Evolutionary conservation across 2,888 invertebrate genomes (phyloP), one percentile per base, ranked within the genome.

Genomic region (Zele albiditarsus): DNA sequence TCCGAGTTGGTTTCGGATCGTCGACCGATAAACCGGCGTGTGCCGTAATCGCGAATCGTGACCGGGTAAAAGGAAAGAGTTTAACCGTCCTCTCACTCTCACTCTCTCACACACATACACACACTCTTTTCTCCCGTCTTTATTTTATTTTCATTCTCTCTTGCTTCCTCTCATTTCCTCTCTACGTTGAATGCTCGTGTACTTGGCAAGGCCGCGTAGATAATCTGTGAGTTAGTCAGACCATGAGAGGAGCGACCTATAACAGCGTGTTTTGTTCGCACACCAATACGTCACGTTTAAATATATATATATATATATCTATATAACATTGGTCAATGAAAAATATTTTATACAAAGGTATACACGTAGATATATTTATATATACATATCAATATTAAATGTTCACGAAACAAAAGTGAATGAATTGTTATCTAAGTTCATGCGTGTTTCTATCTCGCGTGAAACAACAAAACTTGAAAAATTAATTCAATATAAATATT

Each of bases 181-280:
- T 74, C 46, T 67, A 69, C 74, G 63, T 70, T 70, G 74, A 76
- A 79, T 77, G 77, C 71, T 74, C 75, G 78, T 80, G 83, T 80
- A 81, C 81, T 82, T 79, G 83, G 80, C 86, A 85, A 85, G 84
- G 84, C 81, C 83, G 82, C 80, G 80, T 80, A 77, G 80, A 84
- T 82, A 80, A 82, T 81, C 82, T 81, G 63, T 66, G 79, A 81
- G 80, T 79, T 71, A 71, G 71, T 65, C 70, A 71, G 67, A 76
- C 38, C 71, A 46, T 65, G 75, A 68, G 66, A 71, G 25, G 68
- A 46, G 63, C 62, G 38, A 65, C 63, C 25, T 70, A 74, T 66
- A 66, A 57, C 46, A 70, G 53, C 20, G 16, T 69, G 46, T 53
- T 28, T 31, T 20, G 58, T 70, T 49, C 31, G 33, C 33, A 57